Evolutionary conservation across 2,797 vertebrate species (phyloP).

Genomic region (Micromesistius poutassou): DNA sequence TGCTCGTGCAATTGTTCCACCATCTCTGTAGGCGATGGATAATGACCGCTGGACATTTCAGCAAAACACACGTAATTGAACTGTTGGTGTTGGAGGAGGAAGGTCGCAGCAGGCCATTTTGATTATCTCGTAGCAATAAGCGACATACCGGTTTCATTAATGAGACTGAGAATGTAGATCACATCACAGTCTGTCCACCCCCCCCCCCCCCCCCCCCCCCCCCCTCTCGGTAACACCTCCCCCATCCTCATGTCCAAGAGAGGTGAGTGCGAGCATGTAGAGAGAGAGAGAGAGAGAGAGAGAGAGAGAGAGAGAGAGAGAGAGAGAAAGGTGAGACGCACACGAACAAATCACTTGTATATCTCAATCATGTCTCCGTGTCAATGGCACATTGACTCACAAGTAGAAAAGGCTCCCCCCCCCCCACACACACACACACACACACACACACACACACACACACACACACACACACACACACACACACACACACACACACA

Average conservation of each 20-base stretch:
- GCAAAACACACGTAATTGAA: not conserved
- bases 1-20: not conserved
- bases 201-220: not conserved
- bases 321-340: not conserved
- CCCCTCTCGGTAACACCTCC: not conserved
- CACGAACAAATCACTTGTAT: slow-evolving; percentile 30
- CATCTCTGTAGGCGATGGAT: not conserved
- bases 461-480: not conserved
- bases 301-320: slow-evolving; percentile 42
- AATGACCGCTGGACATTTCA: not conserved
- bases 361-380: slow-evolving; percentile 47
- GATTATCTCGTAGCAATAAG: not conserved
- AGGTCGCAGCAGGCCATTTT: not conserved
- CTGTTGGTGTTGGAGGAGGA: not conserved
- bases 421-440: not conserved
- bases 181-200: not conserved
- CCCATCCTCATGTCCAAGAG: not conserved
- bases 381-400: slow-evolving; percentile 53
- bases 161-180: not conserved
- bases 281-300: slow-evolving; percentile 40
- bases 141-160: not conserved
- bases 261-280: slow-evolving; percentile 49
- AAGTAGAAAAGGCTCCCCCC: slow-evolving; percentile 41
- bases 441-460: not conserved
- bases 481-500: not conserved